These are phyloP conservation scores for Fopius arisanus DNA, from an alignment of 1,140 invertebrate species.

Conservation along the genomic window DNA sequence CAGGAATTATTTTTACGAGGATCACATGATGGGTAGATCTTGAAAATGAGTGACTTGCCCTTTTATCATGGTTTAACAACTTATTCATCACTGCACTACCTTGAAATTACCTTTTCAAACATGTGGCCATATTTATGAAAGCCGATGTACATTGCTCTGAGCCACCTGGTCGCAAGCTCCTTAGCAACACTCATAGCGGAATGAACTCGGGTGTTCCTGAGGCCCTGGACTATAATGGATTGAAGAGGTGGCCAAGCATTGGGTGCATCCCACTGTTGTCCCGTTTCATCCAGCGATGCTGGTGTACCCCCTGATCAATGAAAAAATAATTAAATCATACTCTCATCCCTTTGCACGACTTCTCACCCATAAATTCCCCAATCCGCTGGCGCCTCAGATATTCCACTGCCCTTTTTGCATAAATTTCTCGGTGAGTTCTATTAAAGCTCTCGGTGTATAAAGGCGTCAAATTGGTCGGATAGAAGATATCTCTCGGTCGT, in stretches of 20 bases:
- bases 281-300: slow-evolving; percentile 72
- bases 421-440: slow-evolving; percentile 13
- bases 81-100: no score
- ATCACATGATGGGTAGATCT: no score
- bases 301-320: slow-evolving; percentile 73
- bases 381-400: slow-evolving; percentile 67
- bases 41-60: no score
- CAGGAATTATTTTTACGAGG: no score
- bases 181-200: slow-evolving; percentile 64
- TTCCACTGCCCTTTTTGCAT: slow-evolving; percentile 55
- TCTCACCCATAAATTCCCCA: slow-evolving; percentile 38
- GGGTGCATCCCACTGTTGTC: slow-evolving; percentile 90
- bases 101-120: slow-evolving; percentile 81
- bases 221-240: slow-evolving; percentile 69
- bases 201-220: slow-evolving; percentile 62
- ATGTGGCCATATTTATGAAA: slow-evolving; percentile 69
- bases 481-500: slow-evolving; percentile 68
- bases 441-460: slow-evolving; percentile 72
- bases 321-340: background rate
- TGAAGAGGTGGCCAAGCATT: slow-evolving; percentile 91
- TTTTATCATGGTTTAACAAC: no score
- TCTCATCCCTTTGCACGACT: background rate
- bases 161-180: slow-evolving; percentile 69
- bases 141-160: slow-evolving; percentile 68
- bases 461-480: slow-evolving; percentile 77